Percentiles rank a stretch among this genome's conserved stretches.
These are phyloP conservation scores for Drosophila jambulina DNA, from an alignment of 1,140 invertebrate genomes.

Conservation along the genomic window DNA sequence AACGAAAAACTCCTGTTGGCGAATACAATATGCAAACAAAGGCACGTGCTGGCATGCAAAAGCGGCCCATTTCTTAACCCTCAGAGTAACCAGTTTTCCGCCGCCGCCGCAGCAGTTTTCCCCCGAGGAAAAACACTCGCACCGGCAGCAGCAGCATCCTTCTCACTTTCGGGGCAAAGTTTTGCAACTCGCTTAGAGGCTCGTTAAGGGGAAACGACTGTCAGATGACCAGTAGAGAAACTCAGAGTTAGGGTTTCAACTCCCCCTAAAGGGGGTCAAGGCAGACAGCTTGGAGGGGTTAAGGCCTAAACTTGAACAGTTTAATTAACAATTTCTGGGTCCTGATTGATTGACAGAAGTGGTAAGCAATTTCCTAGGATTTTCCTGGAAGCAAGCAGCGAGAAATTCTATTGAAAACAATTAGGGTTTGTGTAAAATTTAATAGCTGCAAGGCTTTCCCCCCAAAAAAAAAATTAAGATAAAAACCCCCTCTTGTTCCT, in stretches of 20 bases:
- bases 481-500: neutral
- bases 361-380: conserved; percentile 6
- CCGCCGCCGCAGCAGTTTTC: neutral
- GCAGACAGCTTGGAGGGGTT: neutral
- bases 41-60: conserved; percentile 56
- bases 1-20: conserved; percentile 12
- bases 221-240: conserved; percentile 23
- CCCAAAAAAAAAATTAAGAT: neutral
- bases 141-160: conserved; percentile 15
- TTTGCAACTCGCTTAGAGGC: conserved; percentile 25
- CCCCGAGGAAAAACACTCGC: conserved; percentile 7
- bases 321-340: conserved; percentile 34
- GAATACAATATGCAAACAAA: conserved; percentile 73
- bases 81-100: conserved; percentile 2
- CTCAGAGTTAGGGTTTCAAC: neutral
- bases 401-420: neutral
- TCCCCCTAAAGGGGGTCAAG: neutral
- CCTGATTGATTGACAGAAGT: conserved; percentile 32
- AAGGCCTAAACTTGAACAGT: conserved; percentile 19
- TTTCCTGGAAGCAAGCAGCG: neutral
- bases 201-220: conserved; percentile 19
- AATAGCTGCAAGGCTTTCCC: no score
- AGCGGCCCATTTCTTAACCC: conserved; percentile 19
- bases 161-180: conserved; percentile 23
- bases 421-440: neutral